Base-by-base conservation (phyloP, 2,888 invertebrate genomes). In the Sipunculus nudus region DNA sequence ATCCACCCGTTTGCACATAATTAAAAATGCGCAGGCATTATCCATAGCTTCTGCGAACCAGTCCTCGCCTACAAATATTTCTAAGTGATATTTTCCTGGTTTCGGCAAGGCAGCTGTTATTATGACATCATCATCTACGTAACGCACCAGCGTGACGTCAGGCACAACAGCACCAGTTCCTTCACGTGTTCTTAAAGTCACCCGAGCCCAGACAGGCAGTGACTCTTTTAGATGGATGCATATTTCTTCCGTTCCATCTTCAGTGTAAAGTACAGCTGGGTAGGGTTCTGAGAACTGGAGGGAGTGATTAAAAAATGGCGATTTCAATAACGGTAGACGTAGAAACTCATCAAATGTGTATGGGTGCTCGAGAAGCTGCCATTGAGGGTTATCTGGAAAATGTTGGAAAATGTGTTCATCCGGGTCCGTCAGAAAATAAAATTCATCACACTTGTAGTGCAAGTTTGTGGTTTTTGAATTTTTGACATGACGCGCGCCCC, bases 401-500 rank as follows among this genome's bases (percentile, higher is more conserved):
- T 82, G 82, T 61, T 82, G 81, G 56, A 78, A 80, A 53, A 82
- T 82, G 61, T 82, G 82, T 35, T 82, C 78, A 59, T 81, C 79
- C 1, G 82, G 82, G 59, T 81, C 80, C 0, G 82, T 82, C 49
- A 81, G 73, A 59, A 82, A 82, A 66, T 82, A 82, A 61, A 82
- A 83, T 67, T 84, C 84, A 59, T 84, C 84, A 67, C 79, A 80
- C 56, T 72, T 71, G 68, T 77, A 78, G 49, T 63, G 74, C 23
- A 76, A 47, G 28, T 61, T 72, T 25, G 68, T 68, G 28, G 62
- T 55, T 19, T 31, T 16, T 31, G 63, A 67, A 13, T 63, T 60
- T 13, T 16, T 76, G 39, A 76, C 75, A 61, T 81, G 98, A 53
- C 98, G 86, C 0, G 98, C 98, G 4, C 98, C 98, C 98, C 98